phyloP scores from a whole-genome alignment of 2,888 invertebrate genomes.

The Acleris holmiana region DNA sequence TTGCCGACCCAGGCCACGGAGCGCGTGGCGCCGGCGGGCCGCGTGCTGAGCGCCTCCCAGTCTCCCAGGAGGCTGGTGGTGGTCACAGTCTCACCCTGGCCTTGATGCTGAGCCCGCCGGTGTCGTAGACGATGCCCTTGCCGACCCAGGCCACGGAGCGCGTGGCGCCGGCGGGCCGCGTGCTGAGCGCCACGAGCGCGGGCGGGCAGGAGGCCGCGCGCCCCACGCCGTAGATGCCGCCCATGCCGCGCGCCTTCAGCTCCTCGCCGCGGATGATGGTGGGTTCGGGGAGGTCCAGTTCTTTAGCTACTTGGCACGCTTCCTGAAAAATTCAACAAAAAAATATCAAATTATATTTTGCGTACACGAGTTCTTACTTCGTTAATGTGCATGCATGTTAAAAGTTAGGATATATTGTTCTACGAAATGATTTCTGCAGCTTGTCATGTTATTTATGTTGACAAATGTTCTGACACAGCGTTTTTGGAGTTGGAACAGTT shows the following conservation, averaged over 20 bases:
- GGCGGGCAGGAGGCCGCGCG: conserved; percentile 79
- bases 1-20: no score
- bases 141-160: conserved; percentile 94
- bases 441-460: no score
- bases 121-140: conserved; percentile 97
- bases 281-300: conserved; percentile 86
- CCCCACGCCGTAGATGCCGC: conserved; percentile 95
- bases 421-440: no score
- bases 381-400: no score
- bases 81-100: conserved; percentile 91
- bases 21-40: no score
- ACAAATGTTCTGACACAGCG: no score
- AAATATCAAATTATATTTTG: no score
- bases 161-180: conserved; percentile 70
- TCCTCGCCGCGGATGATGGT: conserved; percentile 92
- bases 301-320: conserved; percentile 86
- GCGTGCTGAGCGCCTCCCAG: no score
- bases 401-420: no score
- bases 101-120: conserved; percentile 96
- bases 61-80: no score
- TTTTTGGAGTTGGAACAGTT: no score
- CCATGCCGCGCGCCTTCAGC: conserved; percentile 89
- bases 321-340: conserved; percentile 80
- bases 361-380: no score
- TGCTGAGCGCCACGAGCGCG: conserved; percentile 87